Evolutionary conservation across 1,140 invertebrate species (phyloP).

Genomic region (Drosophila repleta): DNA sequence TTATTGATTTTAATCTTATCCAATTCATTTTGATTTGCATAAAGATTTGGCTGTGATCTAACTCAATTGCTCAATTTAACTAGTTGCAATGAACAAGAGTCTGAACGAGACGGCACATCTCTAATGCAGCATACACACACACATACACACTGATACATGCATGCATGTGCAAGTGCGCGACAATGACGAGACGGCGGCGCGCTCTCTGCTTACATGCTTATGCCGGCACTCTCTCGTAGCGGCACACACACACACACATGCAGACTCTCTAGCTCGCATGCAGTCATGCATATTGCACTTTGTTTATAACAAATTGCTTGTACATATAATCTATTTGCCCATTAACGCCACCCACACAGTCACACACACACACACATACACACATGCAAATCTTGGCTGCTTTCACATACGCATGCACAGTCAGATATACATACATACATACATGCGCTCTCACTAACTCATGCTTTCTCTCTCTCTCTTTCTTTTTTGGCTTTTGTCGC

Average conservation of each 20-base stretch:
- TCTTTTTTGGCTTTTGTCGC: constrained; percentile 30
- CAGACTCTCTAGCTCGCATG: not conserved
- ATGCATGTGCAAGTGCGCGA: constrained; percentile 16
- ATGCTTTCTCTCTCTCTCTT: constrained; percentile 30
- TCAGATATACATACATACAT: constrained; percentile 11
- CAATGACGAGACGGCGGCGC: constrained; percentile 41
- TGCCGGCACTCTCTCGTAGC: constrained; percentile 27
- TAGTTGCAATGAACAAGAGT: not conserved
- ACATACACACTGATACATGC: constrained; percentile 1
- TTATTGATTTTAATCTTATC: not conserved
- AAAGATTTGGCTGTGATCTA: not conserved
- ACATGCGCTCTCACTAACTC: constrained; percentile 40
- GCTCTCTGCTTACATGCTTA: constrained; percentile 45
- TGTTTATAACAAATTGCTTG: constrained; percentile 62
- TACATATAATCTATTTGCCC: constrained; percentile 29
- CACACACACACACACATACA: constrained; percentile 10
- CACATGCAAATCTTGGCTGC: constrained; percentile 10
- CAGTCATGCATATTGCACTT: constrained; percentile 47
- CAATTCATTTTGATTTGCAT: not conserved
- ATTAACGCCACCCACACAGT: constrained; percentile 44
- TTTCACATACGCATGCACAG: constrained; percentile 36
- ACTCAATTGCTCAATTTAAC: not conserved
- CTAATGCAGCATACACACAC: constrained; percentile 10
- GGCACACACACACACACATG: not conserved
- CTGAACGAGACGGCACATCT: not conserved